phyloP scores from a whole-genome alignment of 1,140 invertebrate species.

The Tribolium castaneum region DNA sequence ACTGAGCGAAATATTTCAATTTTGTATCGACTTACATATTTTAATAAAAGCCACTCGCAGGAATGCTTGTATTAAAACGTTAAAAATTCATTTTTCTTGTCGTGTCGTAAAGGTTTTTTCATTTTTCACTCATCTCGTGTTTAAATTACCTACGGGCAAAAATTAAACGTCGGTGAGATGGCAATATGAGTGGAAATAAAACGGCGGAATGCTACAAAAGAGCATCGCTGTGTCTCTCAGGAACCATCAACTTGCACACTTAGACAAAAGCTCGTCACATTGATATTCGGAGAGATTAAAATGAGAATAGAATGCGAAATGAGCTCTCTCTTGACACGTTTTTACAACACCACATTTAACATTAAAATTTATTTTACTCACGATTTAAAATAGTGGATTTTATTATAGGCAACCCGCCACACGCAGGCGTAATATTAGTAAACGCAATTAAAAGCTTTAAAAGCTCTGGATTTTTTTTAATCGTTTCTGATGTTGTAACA shows the following conservation, averaged over 20 bases:
- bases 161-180: constrained; percentile 23
- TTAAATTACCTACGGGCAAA: constrained; percentile 25
- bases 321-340: background rate
- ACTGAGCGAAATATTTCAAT: background rate
- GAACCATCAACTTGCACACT: constrained; percentile 15
- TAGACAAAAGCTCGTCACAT: constrained; percentile 29
- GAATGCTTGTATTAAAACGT: constrained; percentile 15
- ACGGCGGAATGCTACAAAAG: constrained; percentile 9
- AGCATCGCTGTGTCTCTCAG: constrained; percentile 6
- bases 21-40: background rate
- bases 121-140: constrained; percentile 17
- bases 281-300: constrained; percentile 25
- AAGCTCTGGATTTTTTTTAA: too few species aligned
- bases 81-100: constrained; percentile 36
- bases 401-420: background rate
- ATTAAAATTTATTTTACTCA: too few species aligned
- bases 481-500: background rate
- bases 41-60: background rate
- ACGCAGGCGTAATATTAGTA: background rate
- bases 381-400: too few species aligned
- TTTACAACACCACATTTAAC: background rate
- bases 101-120: constrained; percentile 11
- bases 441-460: too few species aligned
- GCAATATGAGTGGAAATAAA: constrained; percentile 29
- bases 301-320: constrained; percentile 23